Evolutionary conservation across 2,888 invertebrate genomes (phyloP), one percentile per base, ranked within the genome.

Genomic region (Amphipyra berbera): DNA sequence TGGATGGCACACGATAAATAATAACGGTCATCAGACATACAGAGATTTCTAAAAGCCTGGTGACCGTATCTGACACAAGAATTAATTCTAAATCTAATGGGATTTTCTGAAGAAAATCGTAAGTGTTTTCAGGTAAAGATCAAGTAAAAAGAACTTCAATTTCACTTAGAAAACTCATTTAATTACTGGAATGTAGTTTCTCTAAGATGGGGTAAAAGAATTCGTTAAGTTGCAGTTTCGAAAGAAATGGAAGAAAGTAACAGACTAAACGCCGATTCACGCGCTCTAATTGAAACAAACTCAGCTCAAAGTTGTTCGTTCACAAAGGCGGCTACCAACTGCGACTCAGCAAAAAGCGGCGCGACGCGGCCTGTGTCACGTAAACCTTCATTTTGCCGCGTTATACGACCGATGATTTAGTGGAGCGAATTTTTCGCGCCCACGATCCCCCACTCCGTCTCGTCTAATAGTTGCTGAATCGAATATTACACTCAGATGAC

Each of bases 281-380:
- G 85, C 81, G 83, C 81, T 81, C 81, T 87, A 88, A 89, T 88
- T 88, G 88, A 82, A 84, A 84, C 84, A 85, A 87, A 84, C 84
- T 83, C 76, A 48, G 79, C 71, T 68, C 74, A 60, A 77, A 83
- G 79, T 83, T 76, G 59, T 68, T 67, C 71, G 72, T 61, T 69
- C 74, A 73, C 79, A 81, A 82, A 85, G 81, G 79, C 75, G 72
- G 48, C 59, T 54, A 54, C 61, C 68, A 62, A 76, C 66, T 79
- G 71, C 76, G 76, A 78, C 57, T 79, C 82, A 77, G 80, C 85
- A 82, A 74, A 82, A 83, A 78, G 70, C 70, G 66, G 64, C 63
- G 67, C 58, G 66, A 64, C 65, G 67, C 58, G 71, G 48, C 55
- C 52, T 76, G 62, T 61, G 70, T 66, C 73, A 68, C 73, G 71